These are phyloP conservation scores for Lonchura striata DNA, from an alignment of 2,113 vertebrate species.

Conservation along the genomic window DNA sequence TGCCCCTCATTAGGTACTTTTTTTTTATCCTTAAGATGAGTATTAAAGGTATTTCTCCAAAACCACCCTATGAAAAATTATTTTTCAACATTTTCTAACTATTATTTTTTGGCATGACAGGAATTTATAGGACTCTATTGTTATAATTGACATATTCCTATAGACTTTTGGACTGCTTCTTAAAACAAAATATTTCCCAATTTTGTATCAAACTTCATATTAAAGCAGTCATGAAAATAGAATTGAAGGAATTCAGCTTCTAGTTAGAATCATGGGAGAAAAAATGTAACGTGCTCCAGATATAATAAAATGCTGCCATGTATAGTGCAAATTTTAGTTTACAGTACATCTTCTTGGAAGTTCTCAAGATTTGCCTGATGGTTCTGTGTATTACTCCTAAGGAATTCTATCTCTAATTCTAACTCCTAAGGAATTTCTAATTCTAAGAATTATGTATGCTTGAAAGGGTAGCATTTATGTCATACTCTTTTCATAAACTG, in stretches of 20 bases:
- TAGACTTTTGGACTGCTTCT: not conserved
- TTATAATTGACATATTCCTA: not conserved
- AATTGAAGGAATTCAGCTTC: not conserved
- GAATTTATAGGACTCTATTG: not conserved
- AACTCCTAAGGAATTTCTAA: not conserved
- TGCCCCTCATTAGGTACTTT: not conserved
- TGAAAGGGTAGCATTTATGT: not conserved
- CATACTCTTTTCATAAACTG: not conserved
- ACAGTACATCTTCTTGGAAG: not conserved
- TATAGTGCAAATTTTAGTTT: not conserved
- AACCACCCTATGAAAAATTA: fast-evolving
- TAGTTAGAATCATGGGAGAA: not conserved
- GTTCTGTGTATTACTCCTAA: not conserved
- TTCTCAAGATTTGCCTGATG: not conserved
- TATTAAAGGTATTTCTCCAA: not conserved
- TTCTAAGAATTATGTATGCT: not conserved
- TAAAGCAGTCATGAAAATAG: not conserved
- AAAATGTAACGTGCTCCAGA: not conserved
- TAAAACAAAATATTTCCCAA: not conserved
- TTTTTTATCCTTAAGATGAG: not conserved
- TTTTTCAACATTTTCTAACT: not conserved
- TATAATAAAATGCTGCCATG: not conserved
- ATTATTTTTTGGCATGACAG: not conserved
- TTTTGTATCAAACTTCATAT: not conserved
- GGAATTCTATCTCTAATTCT: not conserved